Evolutionary conservation across 2,888 invertebrate species (phyloP).

Genomic region (Tanypteryx hageni): DNA sequence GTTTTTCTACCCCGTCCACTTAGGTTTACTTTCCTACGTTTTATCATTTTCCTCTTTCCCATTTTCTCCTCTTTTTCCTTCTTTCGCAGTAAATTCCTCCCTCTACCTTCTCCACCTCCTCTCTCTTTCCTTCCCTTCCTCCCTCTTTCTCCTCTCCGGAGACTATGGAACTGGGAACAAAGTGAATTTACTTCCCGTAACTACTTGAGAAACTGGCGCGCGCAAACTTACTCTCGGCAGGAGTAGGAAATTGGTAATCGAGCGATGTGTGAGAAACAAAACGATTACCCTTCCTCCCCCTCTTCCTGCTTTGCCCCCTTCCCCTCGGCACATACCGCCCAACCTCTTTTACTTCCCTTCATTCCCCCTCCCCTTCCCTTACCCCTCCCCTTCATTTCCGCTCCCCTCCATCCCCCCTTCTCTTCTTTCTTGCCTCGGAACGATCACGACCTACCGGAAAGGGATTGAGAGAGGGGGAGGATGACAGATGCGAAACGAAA

Average conservation of each 20-base stretch:
- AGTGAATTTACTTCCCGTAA: conserved; percentile 51
- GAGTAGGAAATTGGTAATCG: conserved; percentile 57
- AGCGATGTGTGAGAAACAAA: conserved; percentile 11
- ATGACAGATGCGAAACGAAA: too few relatives aligned
- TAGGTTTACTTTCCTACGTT: neutral
- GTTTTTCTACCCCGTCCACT: neutral
- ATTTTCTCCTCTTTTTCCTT: neutral
- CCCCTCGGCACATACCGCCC: too few relatives aligned
- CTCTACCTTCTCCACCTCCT: neutral
- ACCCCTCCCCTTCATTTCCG: neutral
- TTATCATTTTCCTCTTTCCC: neutral
- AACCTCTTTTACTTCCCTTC: neutral
- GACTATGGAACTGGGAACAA: conserved; percentile 16
- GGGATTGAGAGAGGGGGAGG: too few relatives aligned
- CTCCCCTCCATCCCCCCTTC: neutral
- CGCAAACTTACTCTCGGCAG: neutral
- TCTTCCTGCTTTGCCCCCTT: neutral
- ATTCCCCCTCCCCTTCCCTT: neutral
- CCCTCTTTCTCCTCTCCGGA: neutral
- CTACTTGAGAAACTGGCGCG: conserved; percentile 20
- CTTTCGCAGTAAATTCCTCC: neutral
- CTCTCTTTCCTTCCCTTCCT: neutral
- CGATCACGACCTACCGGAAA: neutral
- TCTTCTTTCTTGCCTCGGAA: neutral
- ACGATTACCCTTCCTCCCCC: neutral